Percentiles rank a stretch among this genome's conserved stretches.
Conservation (phyloP, 2,797 vertebrate species). For the Brachyrhaphis roseni region DNA sequence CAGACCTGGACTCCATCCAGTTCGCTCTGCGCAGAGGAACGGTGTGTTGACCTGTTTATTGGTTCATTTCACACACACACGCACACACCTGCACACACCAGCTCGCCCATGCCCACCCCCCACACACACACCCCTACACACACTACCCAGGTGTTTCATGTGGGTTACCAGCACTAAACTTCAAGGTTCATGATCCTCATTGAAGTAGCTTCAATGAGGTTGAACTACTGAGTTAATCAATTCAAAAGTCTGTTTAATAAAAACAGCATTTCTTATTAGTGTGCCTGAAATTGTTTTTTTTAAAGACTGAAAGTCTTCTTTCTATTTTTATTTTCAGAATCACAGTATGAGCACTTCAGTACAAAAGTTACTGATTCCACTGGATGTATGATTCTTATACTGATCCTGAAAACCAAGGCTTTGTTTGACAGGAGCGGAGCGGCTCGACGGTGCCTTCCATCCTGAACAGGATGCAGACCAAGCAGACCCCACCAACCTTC, state of each 20-base stretch:
- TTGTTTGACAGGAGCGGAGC: conserved; percentile 87
- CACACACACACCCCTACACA: not conserved
- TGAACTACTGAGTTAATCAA: not conserved
- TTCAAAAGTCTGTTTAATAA: not conserved
- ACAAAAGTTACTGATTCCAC: not conserved
- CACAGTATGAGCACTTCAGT: not conserved
- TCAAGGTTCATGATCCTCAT: too few relatives aligned
- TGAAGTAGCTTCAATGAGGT: too few relatives aligned
- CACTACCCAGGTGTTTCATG: not conserved
- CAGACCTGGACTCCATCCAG: conserved; percentile 97
- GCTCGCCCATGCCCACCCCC: too few relatives aligned
- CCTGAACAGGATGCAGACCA: conserved; percentile 98
- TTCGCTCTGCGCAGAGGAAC: conserved; percentile 96
- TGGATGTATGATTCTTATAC: not conserved
- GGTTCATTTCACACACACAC: not conserved
- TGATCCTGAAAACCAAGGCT: conserved; percentile 4
- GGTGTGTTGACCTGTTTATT: conserved; percentile 75
- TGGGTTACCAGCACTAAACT: too few relatives aligned
- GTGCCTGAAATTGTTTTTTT: not conserved
- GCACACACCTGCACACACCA: too few relatives aligned
- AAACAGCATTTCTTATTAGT: not conserved
- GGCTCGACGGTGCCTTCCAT: conserved; percentile 98
- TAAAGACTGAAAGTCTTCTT: not conserved
- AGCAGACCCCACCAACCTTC: conserved; percentile 96
- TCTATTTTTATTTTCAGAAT: not conserved